Base-by-base conservation (phyloP, 1,140 invertebrate species). In the Drosophila tani region DNA sequence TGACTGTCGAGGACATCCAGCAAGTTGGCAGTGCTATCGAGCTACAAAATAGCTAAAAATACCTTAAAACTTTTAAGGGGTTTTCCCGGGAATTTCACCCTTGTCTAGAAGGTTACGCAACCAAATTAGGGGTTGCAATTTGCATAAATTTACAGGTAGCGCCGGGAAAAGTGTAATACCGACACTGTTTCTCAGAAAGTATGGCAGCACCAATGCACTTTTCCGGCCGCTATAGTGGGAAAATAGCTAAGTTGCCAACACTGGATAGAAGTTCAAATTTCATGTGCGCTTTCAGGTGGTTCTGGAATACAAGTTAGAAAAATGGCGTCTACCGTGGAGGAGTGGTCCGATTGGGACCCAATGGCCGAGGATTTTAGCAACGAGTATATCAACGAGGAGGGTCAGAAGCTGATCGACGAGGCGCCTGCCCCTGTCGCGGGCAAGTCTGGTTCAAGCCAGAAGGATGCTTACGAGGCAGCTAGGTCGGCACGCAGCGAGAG, bases 341-440 rank as follows among this genome's bases (percentile, higher is more conserved):
- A 78, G n/a, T 77, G 68, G 70, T 35, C 51, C 1, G 35, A 60
- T 15, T 88, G 78, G 69, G 24, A 88, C 71, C 85, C 84, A 1
- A 81, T 85, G 62, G 63, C 49, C 9, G 6, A 66, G n/a, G 57
- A 90, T 2, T 87, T 47, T 27, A 32, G 66, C 21, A 53, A 81
- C 4, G 62, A 45, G 0, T 90, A 81, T 43, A 38, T 19, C 2
- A 59, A 21, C 29, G 15, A 49, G 2, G 47, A 45, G 0, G 57
- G 45, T 1, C 53, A 73, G 12, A 50, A 51, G 17, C 3, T 38
- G n/a, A n/a, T 67, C 15, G 56, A 70, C 1, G 38, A 50, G n/a
- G 45, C 41, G 5, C 41, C 27, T 14, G 15, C n/a, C 0, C 17
- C 73, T 1, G 14, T 51, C 15, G 45, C 57, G 2, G 15, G 11